Conservation (phyloP, 2,888 invertebrate genomes). For the Drosophila paramelanica region DNA sequence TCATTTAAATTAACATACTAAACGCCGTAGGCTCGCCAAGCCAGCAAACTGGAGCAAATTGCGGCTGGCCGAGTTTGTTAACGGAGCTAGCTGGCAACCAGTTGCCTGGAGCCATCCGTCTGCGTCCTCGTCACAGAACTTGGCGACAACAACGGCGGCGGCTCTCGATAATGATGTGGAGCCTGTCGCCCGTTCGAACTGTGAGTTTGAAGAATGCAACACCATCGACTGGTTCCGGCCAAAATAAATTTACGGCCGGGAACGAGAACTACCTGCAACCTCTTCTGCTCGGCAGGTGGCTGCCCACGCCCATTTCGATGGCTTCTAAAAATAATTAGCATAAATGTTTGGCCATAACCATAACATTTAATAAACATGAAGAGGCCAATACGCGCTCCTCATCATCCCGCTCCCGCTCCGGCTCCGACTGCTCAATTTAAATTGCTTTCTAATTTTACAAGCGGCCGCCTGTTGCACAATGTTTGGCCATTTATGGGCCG, state of each 20-base stretch:
- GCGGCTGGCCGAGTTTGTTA: conserved; percentile 33
- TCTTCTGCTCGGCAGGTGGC: conserved; percentile 19
- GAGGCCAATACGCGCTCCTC: conserved; percentile 1
- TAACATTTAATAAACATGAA: conserved; percentile 67
- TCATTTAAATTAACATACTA: conserved; percentile 77
- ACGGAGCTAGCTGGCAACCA: conserved; percentile 53
- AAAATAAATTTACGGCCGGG: conserved; percentile 37
- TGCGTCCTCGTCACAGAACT: conserved; percentile 56
- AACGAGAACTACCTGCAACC: background rate
- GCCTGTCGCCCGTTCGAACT: conserved; percentile 52
- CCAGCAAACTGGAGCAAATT: conserved; percentile 45
- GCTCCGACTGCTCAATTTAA: conserved; percentile 61
- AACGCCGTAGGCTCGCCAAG: conserved; percentile 36
- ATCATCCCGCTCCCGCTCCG: background rate
- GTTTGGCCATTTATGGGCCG: conserved; percentile 76
- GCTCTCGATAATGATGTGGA: conserved; percentile 52
- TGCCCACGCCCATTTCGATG: conserved; percentile 45
- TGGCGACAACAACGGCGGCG: conserved; percentile 59
- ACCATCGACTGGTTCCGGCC: conserved; percentile 37
- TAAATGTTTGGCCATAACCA: conserved; percentile 62
- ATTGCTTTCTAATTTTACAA: conserved; percentile 78
- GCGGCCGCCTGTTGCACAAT: conserved; percentile 57
- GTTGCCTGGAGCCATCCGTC: conserved; percentile 49
- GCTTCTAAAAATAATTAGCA: conserved; percentile 68
- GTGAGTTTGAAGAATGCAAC: conserved; percentile 67